Conservation (phyloP, 2,888 invertebrate genomes). For the Melipona beecheii region DNA sequence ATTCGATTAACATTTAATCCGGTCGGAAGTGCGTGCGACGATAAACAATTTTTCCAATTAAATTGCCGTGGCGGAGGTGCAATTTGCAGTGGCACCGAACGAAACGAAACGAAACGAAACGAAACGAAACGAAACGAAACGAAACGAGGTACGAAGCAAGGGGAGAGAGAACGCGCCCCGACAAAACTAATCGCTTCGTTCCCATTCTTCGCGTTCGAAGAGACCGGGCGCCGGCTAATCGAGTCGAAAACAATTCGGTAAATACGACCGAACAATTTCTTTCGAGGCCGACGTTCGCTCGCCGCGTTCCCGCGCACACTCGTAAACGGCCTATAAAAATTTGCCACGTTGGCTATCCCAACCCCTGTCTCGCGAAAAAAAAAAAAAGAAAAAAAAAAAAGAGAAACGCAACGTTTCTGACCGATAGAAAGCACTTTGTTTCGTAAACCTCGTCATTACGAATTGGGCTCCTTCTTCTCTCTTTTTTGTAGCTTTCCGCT, state of each 20-base stretch:
- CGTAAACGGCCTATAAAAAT: constrained; percentile 79
- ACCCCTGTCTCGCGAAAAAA: constrained; percentile 68
- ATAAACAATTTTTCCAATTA: constrained; percentile 24
- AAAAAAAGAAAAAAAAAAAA: neutral
- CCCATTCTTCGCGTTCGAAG: constrained; percentile 21
- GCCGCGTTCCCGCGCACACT: constrained; percentile 70
- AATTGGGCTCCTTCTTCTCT: no score
- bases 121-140: neutral
- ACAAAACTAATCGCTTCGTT: constrained; percentile 51
- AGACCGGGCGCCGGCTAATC: constrained; percentile 35
- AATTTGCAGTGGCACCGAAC: neutral
- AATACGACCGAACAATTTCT: constrained; percentile 49
- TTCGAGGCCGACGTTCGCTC: constrained; percentile 30
- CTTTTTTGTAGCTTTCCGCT: neutral
- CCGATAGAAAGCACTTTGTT: constrained; percentile 1
- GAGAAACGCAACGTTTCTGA: neutral
- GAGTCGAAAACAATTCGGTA: constrained; percentile 55
- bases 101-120: neutral
- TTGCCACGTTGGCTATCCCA: constrained; percentile 71
- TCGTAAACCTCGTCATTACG: neutral
- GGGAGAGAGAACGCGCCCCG: neutral
- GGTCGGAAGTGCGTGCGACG: neutral
- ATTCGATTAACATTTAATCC: constrained; percentile 29
- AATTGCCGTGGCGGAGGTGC: neutral
- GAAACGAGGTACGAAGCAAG: neutral